phyloP scores from a whole-genome alignment of 92 coral and sea anemone genomes.

The Montipora capitata region DNA sequence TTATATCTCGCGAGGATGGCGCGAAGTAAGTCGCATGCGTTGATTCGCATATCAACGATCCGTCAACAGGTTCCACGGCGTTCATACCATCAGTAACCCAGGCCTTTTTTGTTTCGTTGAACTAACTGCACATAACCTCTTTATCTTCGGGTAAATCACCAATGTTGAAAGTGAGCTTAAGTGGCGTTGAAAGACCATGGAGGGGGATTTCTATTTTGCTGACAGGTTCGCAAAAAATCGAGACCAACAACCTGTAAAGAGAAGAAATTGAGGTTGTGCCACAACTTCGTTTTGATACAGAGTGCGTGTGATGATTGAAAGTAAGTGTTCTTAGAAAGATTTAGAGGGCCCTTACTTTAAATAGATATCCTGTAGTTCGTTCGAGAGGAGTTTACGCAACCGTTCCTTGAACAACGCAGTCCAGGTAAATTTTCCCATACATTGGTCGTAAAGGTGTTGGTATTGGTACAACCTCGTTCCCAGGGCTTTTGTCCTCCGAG shows the following conservation, averaged over 20 bases:
- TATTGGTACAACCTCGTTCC: no score
- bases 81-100: conserved; percentile 46
- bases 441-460: no score
- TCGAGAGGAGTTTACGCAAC: no score
- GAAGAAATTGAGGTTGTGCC: not conserved
- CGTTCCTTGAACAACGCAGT: no score
- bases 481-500: no score
- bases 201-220: not conserved
- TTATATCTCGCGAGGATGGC: conserved; percentile 13
- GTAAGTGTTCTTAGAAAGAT: no score
- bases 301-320: no score
- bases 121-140: conserved; percentile 13
- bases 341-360: no score
- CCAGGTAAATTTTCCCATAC: no score
- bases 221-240: conserved; percentile 16
- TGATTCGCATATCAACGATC: conserved; percentile 15
- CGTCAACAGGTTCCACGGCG: not conserved
- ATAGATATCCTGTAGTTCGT: no score
- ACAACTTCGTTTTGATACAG: no score
- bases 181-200: conserved; percentile 5
- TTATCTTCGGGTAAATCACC: not conserved
- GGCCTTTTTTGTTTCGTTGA: conserved; percentile 15
- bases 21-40: conserved; percentile 59
- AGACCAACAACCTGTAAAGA: conserved; percentile 10
- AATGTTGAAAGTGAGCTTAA: not conserved